Percentiles rank a stretch among this genome's conserved stretches.
phyloP scores from a whole-genome alignment of 2,797 vertebrate species.

The Mus caroli region DNA sequence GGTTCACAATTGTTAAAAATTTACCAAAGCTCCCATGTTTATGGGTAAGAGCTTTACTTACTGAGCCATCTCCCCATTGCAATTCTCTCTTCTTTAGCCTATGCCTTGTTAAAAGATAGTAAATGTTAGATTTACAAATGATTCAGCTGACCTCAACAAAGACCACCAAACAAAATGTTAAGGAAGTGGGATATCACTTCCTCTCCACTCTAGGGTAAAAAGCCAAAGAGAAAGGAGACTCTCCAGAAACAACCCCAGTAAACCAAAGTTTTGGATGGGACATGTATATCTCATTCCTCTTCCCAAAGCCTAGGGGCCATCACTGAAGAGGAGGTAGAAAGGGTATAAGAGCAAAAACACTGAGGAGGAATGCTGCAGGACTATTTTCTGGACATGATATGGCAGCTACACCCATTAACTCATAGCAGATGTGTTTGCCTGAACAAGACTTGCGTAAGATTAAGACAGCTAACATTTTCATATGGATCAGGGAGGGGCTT shows the following conservation, averaged over 20 bases:
- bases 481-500: background rate
- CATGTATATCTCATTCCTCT: background rate
- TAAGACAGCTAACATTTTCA: background rate
- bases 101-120: background rate
- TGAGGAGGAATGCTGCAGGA: background rate
- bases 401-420: background rate
- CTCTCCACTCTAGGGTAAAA: background rate
- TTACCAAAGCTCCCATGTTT: background rate
- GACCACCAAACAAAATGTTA: background rate
- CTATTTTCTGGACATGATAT: background rate
- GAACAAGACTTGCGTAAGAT: background rate
- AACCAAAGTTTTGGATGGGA: background rate
- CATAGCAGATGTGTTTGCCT: background rate
- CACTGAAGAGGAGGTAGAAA: background rate
- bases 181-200: no score
- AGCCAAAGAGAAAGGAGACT: background rate
- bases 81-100: background rate
- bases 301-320: background rate
- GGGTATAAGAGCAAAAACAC: background rate
- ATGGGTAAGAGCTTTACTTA: background rate
- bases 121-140: background rate
- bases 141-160: background rate
- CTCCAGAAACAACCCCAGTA: background rate
- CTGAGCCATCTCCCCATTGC: background rate
- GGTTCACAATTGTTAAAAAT: background rate